Evolutionary conservation across 2,888 invertebrate genomes (phyloP).

Genomic region (Cerceris ruficornis): DNA sequence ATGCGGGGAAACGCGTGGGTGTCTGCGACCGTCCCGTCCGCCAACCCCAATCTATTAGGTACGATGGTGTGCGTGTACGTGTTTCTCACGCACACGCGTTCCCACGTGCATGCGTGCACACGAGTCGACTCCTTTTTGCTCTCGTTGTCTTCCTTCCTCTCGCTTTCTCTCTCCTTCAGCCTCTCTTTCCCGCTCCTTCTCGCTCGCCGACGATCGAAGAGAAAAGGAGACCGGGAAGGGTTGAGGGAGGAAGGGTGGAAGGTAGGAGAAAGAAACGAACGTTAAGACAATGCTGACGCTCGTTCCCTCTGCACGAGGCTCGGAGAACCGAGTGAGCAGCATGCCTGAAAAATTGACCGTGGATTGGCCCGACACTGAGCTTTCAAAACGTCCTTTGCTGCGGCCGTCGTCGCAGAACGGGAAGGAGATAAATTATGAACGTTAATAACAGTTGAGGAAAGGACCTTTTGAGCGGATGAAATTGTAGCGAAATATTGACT

Average conservation of each 20-base stretch:
- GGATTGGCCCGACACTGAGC: conserved; percentile 31
- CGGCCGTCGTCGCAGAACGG: background rate
- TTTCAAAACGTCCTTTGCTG: conserved; percentile 27
- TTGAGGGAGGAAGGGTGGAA: conserved; percentile 9
- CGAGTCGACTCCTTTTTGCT: conserved; percentile 19
- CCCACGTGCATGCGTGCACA: conserved; percentile 41
- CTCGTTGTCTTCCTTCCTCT: conserved; percentile 32
- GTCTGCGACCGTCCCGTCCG: conserved; percentile 65
- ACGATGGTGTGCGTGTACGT: conserved; percentile 37
- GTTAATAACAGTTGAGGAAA: background rate
- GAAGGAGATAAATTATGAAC: conserved; percentile 1
- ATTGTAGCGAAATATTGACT: no score
- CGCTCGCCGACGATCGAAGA: conserved; percentile 11
- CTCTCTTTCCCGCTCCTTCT: no score
- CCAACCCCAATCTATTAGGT: conserved; percentile 66
- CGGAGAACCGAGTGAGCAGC: conserved; percentile 33
- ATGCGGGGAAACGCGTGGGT: conserved; percentile 71
- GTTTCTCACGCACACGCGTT: conserved; percentile 46
- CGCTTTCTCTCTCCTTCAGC: conserved; percentile 32
- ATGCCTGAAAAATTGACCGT: conserved; percentile 46
- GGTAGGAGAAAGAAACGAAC: conserved; percentile 6
- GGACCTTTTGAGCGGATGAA: no score
- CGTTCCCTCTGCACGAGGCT: conserved; percentile 19
- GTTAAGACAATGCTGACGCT: conserved; percentile 45
- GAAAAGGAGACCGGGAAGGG: background rate